These are phyloP conservation scores for Anthopleura sola DNA, from an alignment of 64 coral and sea anemone genomes.

Conservation along the genomic window DNA sequence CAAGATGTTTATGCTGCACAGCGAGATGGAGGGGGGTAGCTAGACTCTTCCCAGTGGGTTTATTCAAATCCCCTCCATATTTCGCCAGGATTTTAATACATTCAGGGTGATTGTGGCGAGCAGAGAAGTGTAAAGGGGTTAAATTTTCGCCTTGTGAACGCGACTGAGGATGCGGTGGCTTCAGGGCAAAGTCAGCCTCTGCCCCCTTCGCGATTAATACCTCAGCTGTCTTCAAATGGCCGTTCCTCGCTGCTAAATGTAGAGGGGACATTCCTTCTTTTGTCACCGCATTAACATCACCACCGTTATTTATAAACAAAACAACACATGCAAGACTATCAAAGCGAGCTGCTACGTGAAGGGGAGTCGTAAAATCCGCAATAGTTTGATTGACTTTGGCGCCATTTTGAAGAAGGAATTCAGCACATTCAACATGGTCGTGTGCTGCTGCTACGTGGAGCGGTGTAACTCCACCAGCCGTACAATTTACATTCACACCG, in stretches of 20 bases:
- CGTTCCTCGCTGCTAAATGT: slow-evolving; percentile 23
- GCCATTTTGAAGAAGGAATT: slow-evolving; percentile 50
- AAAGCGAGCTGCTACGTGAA: slow-evolving; percentile 50
- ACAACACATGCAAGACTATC: slow-evolving; percentile 30
- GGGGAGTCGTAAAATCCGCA: slow-evolving; percentile 33
- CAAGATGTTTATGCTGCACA: slow-evolving; percentile 17
- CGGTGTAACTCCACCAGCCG: slow-evolving; percentile 55
- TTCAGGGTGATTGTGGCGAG: slow-evolving; percentile 24
- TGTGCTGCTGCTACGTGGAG: slow-evolving; percentile 61
- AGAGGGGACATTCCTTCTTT: slow-evolving; percentile 15
- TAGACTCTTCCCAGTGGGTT: not conserved
- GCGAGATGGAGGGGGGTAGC: slow-evolving; percentile 10
- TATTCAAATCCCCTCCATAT: slow-evolving; percentile 18
- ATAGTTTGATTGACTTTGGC: slow-evolving; percentile 44
- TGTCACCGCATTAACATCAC: slow-evolving; percentile 4
- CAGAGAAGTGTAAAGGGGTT: slow-evolving; percentile 20
- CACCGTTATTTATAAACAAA: slow-evolving; percentile 22
- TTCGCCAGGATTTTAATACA: slow-evolving; percentile 8
- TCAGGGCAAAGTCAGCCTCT: not conserved
- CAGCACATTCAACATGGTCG: slow-evolving; percentile 65
- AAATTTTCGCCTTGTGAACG: slow-evolving; percentile 2
- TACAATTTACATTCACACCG: slow-evolving; percentile 57
- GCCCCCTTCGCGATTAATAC: not conserved
- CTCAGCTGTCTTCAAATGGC: slow-evolving; percentile 8
- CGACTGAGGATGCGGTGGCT: not conserved